These are phyloP conservation scores for Aulostomus chinensis DNA, from an alignment of 2,797 vertebrate species.

Conservation along the genomic window DNA sequence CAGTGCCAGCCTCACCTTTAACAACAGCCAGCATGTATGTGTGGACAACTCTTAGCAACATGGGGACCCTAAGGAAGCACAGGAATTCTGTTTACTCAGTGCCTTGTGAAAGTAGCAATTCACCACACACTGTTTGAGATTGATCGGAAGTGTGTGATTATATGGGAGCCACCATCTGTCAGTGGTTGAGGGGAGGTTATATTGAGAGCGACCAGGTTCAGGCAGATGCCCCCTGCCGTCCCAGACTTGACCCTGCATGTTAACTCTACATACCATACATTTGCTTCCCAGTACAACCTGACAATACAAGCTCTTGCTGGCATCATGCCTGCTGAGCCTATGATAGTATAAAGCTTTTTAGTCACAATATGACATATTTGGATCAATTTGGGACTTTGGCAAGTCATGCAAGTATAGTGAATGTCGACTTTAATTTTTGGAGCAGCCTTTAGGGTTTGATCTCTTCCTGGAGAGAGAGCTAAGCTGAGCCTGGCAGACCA, in stretches of 20 bases:
- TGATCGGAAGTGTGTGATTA: constrained; percentile 72
- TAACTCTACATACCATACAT: constrained; percentile 2
- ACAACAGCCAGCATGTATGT: constrained; percentile 45
- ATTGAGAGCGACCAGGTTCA: constrained; percentile 31
- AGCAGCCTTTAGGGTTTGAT: constrained; percentile 54
- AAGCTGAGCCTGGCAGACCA: constrained; percentile 64
- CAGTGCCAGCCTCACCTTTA: constrained; percentile 54
- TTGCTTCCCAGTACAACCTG: constrained; percentile 12
- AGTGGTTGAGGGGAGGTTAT: constrained; percentile 54
- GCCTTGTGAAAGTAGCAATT: constrained; percentile 61
- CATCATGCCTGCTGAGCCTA: not conserved
- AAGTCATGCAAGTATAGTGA: constrained; percentile 28
- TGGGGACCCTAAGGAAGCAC: constrained; percentile 52
- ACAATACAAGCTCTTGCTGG: constrained; percentile 5
- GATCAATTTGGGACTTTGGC: not conserved
- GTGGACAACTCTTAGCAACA: constrained; percentile 41
- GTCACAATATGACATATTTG: not conserved
- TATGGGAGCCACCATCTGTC: constrained; percentile 69
- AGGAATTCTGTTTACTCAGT: constrained; percentile 73
- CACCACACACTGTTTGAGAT: constrained; percentile 59
- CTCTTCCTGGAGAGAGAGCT: constrained; percentile 61
- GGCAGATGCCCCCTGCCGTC: constrained; percentile 66
- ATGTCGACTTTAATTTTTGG: constrained; percentile 49
- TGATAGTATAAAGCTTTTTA: not conserved
- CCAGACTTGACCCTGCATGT: constrained; percentile 47